Conservation (phyloP, 2,113 vertebrate species). For the Myiozetetes cayanensis region DNA sequence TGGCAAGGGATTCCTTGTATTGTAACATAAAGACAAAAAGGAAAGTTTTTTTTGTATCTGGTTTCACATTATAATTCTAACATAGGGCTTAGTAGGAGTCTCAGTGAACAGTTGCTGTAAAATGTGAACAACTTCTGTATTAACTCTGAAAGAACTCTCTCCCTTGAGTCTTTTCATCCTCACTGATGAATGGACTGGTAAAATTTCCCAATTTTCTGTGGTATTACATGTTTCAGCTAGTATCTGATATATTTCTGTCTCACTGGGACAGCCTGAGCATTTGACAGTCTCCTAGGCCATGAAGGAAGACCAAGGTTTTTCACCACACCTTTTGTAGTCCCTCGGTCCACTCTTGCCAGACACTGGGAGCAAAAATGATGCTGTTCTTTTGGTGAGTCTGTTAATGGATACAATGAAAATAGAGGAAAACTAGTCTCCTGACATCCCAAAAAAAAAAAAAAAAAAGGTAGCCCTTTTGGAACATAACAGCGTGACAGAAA, state of each 20-base stretch:
- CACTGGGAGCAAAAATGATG: background rate
- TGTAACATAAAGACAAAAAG: background rate
- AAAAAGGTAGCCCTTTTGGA: background rate
- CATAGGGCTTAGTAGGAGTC: background rate
- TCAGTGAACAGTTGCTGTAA: background rate
- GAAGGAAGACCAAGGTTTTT: background rate
- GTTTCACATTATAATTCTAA: slow-evolving; percentile 3
- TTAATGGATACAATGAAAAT: background rate
- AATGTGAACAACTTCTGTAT: background rate
- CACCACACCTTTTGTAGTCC: background rate
- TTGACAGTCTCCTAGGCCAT: background rate
- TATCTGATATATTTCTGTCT: slow-evolving; percentile 15
- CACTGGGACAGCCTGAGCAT: background rate
- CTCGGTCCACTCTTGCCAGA: background rate
- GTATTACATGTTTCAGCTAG: slow-evolving; percentile 9
- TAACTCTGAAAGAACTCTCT: slow-evolving; percentile 1
- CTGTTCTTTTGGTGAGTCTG: background rate
- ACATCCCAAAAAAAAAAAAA: background rate
- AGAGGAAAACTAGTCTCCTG: background rate
- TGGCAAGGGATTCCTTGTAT: background rate
- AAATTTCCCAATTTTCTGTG: slow-evolving; percentile 22
- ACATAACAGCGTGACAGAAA: background rate
- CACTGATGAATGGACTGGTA: background rate
- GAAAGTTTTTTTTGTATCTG: background rate
- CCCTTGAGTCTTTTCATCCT: slow-evolving; percentile 1